Evolutionary conservation across 2,113 vertebrate species (phyloP).

Genomic region (Tyrannus savana): DNA sequence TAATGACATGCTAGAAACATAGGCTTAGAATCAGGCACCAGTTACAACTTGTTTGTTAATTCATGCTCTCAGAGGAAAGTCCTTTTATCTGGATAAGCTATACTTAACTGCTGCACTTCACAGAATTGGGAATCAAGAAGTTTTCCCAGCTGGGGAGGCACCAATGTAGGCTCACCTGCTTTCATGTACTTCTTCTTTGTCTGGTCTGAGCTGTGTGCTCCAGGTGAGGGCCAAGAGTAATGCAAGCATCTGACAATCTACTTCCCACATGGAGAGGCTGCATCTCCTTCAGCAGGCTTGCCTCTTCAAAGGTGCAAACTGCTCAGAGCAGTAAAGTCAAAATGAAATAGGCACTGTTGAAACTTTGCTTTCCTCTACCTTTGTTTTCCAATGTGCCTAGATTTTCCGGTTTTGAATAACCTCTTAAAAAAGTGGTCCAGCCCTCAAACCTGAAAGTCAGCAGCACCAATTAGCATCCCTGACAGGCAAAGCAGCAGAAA

Average conservation of each 20-base stretch:
- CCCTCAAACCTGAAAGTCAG: not conserved
- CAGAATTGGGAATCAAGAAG: not conserved
- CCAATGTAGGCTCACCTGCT: not conserved
- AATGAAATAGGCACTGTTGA: not conserved
- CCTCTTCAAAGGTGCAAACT: not conserved
- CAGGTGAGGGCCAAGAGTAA: not conserved
- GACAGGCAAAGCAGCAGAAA: not conserved
- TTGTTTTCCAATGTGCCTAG: not conserved
- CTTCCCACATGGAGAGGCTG: not conserved
- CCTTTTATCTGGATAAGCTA: conserved; percentile 42
- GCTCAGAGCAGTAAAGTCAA: not conserved
- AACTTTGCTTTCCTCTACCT: not conserved
- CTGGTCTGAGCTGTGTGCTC: not conserved
- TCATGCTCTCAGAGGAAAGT: conserved; percentile 20
- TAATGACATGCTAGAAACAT: not conserved
- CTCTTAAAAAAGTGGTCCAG: not conserved
- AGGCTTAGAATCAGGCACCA: not conserved
- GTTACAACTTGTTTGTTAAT: conserved; percentile 41
- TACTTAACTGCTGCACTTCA: conserved; percentile 21
- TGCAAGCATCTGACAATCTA: not conserved
- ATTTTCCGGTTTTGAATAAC: not conserved
- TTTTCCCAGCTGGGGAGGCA: not conserved
- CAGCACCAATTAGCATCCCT: not conserved
- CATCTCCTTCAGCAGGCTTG: not conserved
- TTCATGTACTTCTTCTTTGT: not conserved